phyloP scores from a whole-genome alignment of 2,888 invertebrate species.

The Chouioia cunea region DNA sequence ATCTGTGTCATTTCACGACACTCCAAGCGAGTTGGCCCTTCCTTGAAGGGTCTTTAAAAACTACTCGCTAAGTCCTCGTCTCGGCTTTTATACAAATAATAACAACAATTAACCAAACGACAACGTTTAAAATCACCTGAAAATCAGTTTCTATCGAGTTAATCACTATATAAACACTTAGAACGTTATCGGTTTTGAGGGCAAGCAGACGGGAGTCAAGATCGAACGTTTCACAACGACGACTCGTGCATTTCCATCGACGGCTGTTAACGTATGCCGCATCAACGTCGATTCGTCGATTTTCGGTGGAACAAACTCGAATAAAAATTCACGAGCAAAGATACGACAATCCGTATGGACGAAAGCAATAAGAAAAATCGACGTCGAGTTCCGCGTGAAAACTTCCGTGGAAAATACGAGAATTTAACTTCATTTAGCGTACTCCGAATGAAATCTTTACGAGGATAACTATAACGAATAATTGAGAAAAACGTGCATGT shows the following conservation, averaged over 20 bases:
- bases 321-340: not conserved
- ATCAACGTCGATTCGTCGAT: not conserved
- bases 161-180: not conserved
- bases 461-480: too few relatives aligned
- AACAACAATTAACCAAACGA: too few relatives aligned
- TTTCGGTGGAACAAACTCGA: constrained; percentile 11
- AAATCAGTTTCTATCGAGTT: too few relatives aligned
- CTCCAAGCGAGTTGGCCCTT: not conserved
- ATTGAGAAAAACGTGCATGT: too few relatives aligned
- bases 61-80: too few relatives aligned
- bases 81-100: too few relatives aligned
- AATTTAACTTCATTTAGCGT: constrained; percentile 21
- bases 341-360: not conserved
- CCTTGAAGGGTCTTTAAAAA: not conserved
- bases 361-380: not conserved
- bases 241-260: too few relatives aligned
- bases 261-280: too few relatives aligned
- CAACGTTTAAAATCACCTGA: too few relatives aligned
- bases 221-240: too few relatives aligned
- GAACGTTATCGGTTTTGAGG: not conserved
- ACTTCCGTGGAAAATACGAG: constrained; percentile 11
- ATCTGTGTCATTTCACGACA: constrained; percentile 68
- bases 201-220: too few relatives aligned
- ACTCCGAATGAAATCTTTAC: too few relatives aligned
- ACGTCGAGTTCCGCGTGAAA: not conserved